Base-by-base conservation (phyloP, 2,888 invertebrate genomes). In the Orthosia gracilis region DNA sequence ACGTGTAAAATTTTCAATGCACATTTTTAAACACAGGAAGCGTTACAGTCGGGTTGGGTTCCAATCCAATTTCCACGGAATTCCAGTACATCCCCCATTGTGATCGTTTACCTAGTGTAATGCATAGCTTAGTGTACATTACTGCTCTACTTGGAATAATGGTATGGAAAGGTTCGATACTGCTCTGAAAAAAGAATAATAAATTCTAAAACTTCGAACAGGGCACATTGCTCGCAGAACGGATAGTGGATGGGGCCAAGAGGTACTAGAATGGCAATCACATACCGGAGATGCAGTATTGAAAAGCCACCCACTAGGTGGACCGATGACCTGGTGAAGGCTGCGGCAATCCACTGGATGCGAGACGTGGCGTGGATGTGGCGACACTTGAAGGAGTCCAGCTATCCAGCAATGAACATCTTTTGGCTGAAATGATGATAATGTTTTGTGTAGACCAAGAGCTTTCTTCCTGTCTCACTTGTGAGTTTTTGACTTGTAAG, bases 61-160 rank as follows among this genome's bases (percentile, higher is more conserved):
- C 89, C 89, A 85, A 85, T 88, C 82, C 90, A 90, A 90, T 90
- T 89, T 87, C 85, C 82, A 69, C 83, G 70, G 76, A 76, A 81
- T 83, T 78, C 80, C 82, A 78, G 73, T 70, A 75, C 74, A 76
- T 80, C 79, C 82, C 85, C 55, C 66, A 69, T 75, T 83, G 78
- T 77, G 75, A 77, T 81, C 80, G 83, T 84, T 85, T 89, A 86
- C 86, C 86, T 85, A 64, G 47, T 59, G 66, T 73, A 77, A 83
- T 83, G 67, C 77, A 83, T 72, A 69, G 31, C 66, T 71, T 59
- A 66, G 69, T 61, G n/a, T 50, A 69, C 31, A 74, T 74, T 73
- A 62, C 55, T 57, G 47, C 49, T n/a, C 40, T 57, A 17, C 54
- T 15, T 47, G 17, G 58, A 64, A 52, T 68, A 74, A 78, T 49